Evolutionary conservation across 2,888 invertebrate species (phyloP), one percentile per base, ranked within the genome.

Genomic region (Petrophora chlorosata): DNA sequence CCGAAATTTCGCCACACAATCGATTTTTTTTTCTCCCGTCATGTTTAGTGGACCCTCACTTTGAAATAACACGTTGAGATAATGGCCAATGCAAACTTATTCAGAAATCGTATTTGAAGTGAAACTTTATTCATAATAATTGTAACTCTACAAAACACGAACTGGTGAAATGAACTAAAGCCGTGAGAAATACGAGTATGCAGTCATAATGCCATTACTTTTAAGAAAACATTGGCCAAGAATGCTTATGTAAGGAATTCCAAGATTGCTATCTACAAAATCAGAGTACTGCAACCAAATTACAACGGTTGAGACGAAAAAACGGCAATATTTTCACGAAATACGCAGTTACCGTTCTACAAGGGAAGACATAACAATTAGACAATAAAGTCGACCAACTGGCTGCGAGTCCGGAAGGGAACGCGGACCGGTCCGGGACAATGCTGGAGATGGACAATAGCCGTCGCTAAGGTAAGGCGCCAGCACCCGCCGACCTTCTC

Each of bases 321-420:
- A 45, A 47, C 49, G 48, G 38, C 40, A 43, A 39, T 29, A 28
- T 38, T 50, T 49, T 45, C 40, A 32, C 39, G 33, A 56, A 51
- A 35, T 48, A 47, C 56, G 44, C 39, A 47, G 59, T 57, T 55
- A 48, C 52, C 42, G 53, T 50, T 44, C 47, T 35, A 56, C 56
- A 59, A 61, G 63, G 58, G 64, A 45, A 55, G 52, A 44, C 50
- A 26, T 59, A 74, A 79, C 74, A 78, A 79, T 76, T 57, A 65
- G 59, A 59, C 61, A 67, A 50, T 68, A 63, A 69, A 65, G 55
- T 69, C 58, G 53, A 32, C 53, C 61, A 67, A 73, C 73, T 63
- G 67, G 68, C 64, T 70, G 53, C 48, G 56, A 60, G 56, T 62
- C 73, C 75, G 79, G 76, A 83, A 82, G 77, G 81, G 78, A 73